Evolutionary conservation across 2,797 vertebrate species (phyloP), one percentile per base, ranked within the genome.

Genomic region (Melanotaenia nigrans): DNA sequence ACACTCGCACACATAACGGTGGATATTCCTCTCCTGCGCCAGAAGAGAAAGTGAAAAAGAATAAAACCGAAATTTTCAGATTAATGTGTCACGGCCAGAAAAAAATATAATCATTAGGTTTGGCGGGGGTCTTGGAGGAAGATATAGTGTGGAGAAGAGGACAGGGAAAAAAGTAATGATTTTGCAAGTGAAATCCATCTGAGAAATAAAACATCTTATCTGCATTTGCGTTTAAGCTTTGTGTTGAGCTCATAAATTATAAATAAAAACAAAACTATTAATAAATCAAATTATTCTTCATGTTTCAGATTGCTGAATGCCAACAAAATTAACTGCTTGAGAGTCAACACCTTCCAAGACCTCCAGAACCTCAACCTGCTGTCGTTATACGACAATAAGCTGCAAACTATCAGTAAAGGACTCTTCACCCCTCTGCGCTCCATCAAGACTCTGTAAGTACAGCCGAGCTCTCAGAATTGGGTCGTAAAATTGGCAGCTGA

Each of bases 281-380:
- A 5, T 61, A 18, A 28, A 82, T 60, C 5, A 35, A 54, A 45
- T 9, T 24, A 61, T 49, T 64, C 12, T 11, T 51, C 77, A 35
- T 74, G 35, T 87, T 79, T 71, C 84, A 99, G 97, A 81, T 95
- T 99, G 78, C 95, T 99, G 89, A 99, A 99, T 10, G 98, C 98
- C 91, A 99, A 99, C 93, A 99, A 99, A 93, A 99, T 99, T 91
- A 98, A 98, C 94, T 99, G 98, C 89, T 88, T 99, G 83, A 93
- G 98, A 70, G 96, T 99, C 70, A 98, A 98, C 94, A 96, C 97
- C 62, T 99, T 99, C 92, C 96, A 99, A 90, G 97, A 99, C 92
- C 95, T 99, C 55, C 97, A 98, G 93, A 98, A 95, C 92, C 97
- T 99, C 89, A 97, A 96, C 87, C 94, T 99, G 85, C 95, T 99